Percentiles rank a stretch among this genome's conserved stretches.
Conservation (phyloP, 2,113 vertebrate genomes). For the Sminthopsis crassicaudata region DNA sequence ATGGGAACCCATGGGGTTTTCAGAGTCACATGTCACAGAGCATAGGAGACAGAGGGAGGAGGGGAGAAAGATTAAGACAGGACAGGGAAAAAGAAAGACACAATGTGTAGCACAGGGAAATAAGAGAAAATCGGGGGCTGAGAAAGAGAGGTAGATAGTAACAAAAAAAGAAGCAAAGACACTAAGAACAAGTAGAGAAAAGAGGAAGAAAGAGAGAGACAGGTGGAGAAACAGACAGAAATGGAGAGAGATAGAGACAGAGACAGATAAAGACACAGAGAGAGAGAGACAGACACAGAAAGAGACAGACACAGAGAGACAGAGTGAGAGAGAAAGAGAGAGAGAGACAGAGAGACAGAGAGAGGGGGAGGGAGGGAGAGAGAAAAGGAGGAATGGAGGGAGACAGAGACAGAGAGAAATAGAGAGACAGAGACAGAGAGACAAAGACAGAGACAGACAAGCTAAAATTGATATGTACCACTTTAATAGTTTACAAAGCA, state of each 20-base stretch:
- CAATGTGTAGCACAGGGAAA: not conserved
- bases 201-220: not conserved
- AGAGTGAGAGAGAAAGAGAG: too few species aligned
- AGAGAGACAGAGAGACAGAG: too few species aligned
- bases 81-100: not conserved
- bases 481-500: not conserved
- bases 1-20: not conserved
- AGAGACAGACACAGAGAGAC: too few species aligned
- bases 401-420: not conserved
- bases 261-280: too few species aligned
- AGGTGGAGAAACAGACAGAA: too few species aligned
- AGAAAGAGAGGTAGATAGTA: not conserved
- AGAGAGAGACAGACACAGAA: too few species aligned
- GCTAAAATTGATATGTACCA: not conserved
- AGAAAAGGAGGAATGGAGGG: too few species aligned
- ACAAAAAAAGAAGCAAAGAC: not conserved
- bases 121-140: not conserved
- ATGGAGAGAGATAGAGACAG: not conserved
- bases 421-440: too few species aligned
- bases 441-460: not conserved
- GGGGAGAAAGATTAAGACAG: not conserved
- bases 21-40: slow-evolving; percentile 1
- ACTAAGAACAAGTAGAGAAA: not conserved
- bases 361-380: too few species aligned
- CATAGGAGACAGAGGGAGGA: not conserved